Evolutionary conservation across 2,797 vertebrate species (phyloP).

Genomic region (Schizopygopsis pylzovi): DNA sequence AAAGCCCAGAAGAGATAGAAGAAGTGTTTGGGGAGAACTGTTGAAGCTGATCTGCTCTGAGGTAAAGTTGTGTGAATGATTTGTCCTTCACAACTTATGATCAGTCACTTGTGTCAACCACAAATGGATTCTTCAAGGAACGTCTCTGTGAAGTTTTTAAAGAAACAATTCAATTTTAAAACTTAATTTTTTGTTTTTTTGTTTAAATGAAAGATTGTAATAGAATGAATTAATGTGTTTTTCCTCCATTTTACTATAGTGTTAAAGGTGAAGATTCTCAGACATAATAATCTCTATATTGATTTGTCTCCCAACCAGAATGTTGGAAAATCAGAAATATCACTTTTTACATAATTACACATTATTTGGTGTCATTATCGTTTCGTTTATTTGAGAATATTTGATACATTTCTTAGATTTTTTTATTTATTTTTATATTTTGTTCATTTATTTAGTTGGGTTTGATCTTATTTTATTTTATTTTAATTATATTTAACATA

Average conservation of each 20-base stretch:
- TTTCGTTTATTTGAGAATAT: background rate
- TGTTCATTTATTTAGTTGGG: background rate
- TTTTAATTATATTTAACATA: too few relatives aligned
- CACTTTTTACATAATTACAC: background rate
- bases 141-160: background rate
- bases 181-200: background rate
- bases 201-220: background rate
- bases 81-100: background rate
- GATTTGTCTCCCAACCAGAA: background rate
- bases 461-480: background rate
- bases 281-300: background rate
- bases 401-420: background rate
- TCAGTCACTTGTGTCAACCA: background rate
- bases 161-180: background rate
- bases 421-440: background rate
- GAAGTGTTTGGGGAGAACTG: conserved; percentile 6
- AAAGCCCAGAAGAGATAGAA: conserved; percentile 24
- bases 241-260: background rate
- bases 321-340: background rate
- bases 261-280: background rate
- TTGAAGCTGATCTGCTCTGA: conserved; percentile 15
- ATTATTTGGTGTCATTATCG: background rate
- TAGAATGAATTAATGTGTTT: background rate
- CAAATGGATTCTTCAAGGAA: background rate
- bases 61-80: conserved; percentile 22